Evolutionary conservation across 2,113 vertebrate genomes (phyloP).

Genomic region (Leucopternis melanops): DNA sequence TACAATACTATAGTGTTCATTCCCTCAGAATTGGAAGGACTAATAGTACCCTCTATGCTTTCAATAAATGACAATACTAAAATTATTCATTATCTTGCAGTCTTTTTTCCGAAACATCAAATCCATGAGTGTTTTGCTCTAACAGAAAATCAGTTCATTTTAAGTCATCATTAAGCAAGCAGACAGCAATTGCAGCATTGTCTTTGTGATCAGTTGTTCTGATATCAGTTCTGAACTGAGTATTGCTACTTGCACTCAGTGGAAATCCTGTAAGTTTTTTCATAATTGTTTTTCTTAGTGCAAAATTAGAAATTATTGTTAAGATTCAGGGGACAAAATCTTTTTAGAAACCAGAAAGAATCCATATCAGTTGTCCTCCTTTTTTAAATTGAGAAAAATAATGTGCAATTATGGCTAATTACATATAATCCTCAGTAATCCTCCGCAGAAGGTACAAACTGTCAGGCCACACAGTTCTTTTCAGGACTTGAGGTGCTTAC

Average conservation of each 20-base stretch:
- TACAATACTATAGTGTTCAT: not conserved
- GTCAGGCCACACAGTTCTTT: not conserved
- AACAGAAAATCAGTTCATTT: not conserved
- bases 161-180: not conserved
- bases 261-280: not conserved
- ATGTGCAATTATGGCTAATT: not conserved
- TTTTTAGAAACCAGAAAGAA: not conserved
- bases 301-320: not conserved
- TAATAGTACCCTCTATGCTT: not conserved
- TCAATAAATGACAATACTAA: not conserved
- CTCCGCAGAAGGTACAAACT: not conserved
- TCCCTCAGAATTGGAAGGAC: not conserved
- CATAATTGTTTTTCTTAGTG: not conserved
- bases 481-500: not conserved
- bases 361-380: not conserved
- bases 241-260: not conserved
- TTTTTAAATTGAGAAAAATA: conserved; percentile 1
- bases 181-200: not conserved
- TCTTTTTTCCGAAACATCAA: not conserved
- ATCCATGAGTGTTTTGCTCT: not conserved
- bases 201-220: not conserved
- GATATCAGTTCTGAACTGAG: not conserved
- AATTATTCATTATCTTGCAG: not conserved
- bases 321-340: not conserved
- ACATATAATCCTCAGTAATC: not conserved